These are phyloP conservation scores for Carpatolechia fugitivella DNA, from an alignment of 2,888 invertebrate genomes.

Conservation along the genomic window DNA sequence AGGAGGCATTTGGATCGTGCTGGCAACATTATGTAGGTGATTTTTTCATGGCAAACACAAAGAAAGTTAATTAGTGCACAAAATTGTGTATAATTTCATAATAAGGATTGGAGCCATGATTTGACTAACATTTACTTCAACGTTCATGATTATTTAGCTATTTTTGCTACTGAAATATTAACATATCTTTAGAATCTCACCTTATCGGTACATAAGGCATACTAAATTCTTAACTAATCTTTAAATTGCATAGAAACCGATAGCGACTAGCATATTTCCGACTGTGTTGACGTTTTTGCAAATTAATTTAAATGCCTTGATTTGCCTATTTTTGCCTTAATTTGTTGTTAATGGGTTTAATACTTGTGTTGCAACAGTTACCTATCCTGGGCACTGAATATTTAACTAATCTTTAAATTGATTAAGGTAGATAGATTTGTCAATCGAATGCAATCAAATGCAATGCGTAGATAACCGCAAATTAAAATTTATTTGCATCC, in stretches of 20 bases:
- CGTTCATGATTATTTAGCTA: too few relatives aligned
- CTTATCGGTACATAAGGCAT: too few relatives aligned
- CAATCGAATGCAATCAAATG: slow-evolving; percentile 2
- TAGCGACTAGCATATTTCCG: background rate
- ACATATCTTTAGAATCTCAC: too few relatives aligned
- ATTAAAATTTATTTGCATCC: slow-evolving; percentile 3
- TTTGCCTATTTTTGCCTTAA: background rate
- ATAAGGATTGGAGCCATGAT: too few relatives aligned
- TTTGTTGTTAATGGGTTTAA: background rate
- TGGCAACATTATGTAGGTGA: too few relatives aligned
- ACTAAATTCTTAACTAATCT: background rate
- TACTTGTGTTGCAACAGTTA: background rate
- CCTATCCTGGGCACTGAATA: background rate
- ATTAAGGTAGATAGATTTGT: background rate
- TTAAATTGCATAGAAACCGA: background rate
- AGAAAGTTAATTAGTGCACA: too few relatives aligned
- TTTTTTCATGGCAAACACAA: too few relatives aligned
- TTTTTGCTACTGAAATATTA: too few relatives aligned
- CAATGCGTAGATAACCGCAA: background rate
- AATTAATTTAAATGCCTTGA: background rate
- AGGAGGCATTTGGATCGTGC: too few relatives aligned
- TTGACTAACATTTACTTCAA: too few relatives aligned
- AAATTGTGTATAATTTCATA: too few relatives aligned
- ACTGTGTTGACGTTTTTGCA: background rate
- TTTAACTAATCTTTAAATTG: background rate